Conservation (phyloP, 2,113 vertebrate genomes). For the Chelonoidis abingdonii region DNA sequence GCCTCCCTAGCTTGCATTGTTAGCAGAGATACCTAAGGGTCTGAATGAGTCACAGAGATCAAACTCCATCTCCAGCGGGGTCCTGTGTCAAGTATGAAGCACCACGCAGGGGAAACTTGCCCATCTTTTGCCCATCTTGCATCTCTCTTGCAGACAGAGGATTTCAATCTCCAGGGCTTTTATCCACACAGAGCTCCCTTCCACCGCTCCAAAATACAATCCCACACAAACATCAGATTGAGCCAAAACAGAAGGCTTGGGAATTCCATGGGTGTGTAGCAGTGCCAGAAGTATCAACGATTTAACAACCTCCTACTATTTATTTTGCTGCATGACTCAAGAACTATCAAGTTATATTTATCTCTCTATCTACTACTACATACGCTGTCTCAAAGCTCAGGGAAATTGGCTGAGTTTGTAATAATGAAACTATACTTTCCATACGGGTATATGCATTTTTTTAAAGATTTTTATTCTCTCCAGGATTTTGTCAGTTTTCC, state of each 20-base stretch:
- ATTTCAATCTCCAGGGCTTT: not conserved
- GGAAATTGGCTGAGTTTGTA: not conserved
- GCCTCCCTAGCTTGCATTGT: rapidly evolving
- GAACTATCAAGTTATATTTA: not conserved
- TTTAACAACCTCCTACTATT: not conserved
- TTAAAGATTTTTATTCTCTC: not conserved
- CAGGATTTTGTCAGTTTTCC: not conserved
- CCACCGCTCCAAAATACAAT: rapidly evolving
- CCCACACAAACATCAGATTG: not conserved
- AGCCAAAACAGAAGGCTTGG: not conserved
- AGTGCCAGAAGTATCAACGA: not conserved
- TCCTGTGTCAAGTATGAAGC: rapidly evolving
- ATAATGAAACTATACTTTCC: rapidly evolving
- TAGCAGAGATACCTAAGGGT: not conserved
- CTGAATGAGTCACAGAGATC: rapidly evolving
- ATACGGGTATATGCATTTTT: rapidly evolving
- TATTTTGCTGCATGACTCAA: rapidly evolving
- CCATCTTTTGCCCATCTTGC: rapidly evolving
- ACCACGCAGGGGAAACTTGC: not conserved
- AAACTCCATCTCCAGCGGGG: rapidly evolving
- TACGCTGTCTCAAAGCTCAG: not conserved
- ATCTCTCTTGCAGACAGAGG: rapidly evolving
- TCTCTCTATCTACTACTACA: too few species aligned
- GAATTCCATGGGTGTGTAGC: rapidly evolving
- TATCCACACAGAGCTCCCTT: rapidly evolving